A percentile compares a stretch with the other conserved stretches of the same genome.
Evolutionary conservation across 2,888 invertebrate genomes (phyloP).

Genomic region (Pterostichus niger): DNA sequence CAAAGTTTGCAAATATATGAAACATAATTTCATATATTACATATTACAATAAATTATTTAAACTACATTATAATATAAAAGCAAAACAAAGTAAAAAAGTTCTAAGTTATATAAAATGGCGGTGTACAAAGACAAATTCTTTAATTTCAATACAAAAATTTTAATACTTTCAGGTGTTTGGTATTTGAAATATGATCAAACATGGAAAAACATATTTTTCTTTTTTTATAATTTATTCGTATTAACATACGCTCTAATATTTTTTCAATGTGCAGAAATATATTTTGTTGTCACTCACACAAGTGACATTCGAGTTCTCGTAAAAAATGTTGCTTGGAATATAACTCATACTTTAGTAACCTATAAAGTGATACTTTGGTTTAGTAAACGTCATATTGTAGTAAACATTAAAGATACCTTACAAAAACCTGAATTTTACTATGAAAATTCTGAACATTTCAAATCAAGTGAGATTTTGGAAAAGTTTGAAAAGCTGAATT

Average conservation of each 20-base stretch:
- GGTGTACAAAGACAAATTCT: background rate
- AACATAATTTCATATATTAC: background rate
- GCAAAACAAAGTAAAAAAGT: background rate
- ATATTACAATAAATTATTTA: slow-evolving; percentile 13
- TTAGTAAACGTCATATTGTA: background rate
- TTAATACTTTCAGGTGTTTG: slow-evolving; percentile 22
- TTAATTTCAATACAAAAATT: slow-evolving; percentile 10
- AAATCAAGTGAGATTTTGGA: background rate
- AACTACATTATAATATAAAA: background rate
- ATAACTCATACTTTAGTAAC: slow-evolving; percentile 9
- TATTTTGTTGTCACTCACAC: background rate
- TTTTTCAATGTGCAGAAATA: slow-evolving; percentile 2
- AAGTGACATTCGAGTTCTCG: background rate
- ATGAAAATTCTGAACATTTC: background rate
- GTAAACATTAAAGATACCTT: slow-evolving; percentile 4
- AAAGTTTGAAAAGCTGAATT: background rate
- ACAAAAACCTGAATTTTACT: slow-evolving; percentile 5
- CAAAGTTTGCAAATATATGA: slow-evolving; percentile 4
- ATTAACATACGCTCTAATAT: background rate
- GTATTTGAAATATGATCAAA: slow-evolving; percentile 22
- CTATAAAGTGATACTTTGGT: slow-evolving; percentile 26
- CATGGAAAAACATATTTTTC: slow-evolving; percentile 21
- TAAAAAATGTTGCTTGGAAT: slow-evolving; percentile 16
- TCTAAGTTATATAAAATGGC: slow-evolving; percentile 9
- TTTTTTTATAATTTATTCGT: background rate